A percentile compares a stretch with the other conserved stretches of the same genome.
These are phyloP conservation scores for Caenorhabditis wallacei DNA, from an alignment of 2,888 invertebrate species.

Conservation along the genomic window DNA sequence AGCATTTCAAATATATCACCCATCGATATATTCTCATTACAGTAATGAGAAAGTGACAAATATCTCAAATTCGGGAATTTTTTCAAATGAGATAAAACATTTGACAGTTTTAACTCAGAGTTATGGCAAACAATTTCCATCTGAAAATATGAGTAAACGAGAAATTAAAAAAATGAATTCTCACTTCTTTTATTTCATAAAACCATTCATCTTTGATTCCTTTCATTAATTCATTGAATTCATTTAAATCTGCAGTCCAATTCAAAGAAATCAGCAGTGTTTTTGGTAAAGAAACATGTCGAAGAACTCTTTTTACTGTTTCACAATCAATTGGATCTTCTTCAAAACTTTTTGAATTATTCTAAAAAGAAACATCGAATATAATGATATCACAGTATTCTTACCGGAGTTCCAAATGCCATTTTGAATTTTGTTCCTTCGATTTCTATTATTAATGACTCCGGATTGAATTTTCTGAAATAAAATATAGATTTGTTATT, in stretches of 20 bases:
- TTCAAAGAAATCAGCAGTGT: constrained; percentile 6
- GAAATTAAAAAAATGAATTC: background rate
- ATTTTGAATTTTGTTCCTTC: constrained; percentile 6
- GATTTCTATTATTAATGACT: constrained; percentile 10
- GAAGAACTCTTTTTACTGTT: background rate
- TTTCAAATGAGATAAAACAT: constrained; percentile 5
- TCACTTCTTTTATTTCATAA: constrained; percentile 5
- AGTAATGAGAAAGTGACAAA: constrained; percentile 40
- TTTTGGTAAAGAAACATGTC: constrained; percentile 35
- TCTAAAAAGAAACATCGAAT: constrained; percentile 5
- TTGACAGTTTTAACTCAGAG: background rate
- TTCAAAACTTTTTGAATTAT: background rate
- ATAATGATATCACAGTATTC: background rate
- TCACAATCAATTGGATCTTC: background rate
- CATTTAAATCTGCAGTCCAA: background rate
- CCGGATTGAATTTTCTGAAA: constrained; percentile 43
- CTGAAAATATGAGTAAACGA: constrained; percentile 17
- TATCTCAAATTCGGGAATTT: background rate
- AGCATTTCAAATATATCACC: constrained; percentile 29
- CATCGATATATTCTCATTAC: constrained; percentile 12
- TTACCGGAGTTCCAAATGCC: constrained; percentile 11
- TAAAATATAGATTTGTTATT: background rate
- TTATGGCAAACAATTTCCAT: constrained; percentile 33
- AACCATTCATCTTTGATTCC: constrained; percentile 23
- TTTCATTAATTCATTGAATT: constrained; percentile 1